Evolutionary conservation across 2,888 invertebrate genomes (phyloP), one percentile per base, ranked within the genome.

Genomic region (Heliconius ismenius): DNA sequence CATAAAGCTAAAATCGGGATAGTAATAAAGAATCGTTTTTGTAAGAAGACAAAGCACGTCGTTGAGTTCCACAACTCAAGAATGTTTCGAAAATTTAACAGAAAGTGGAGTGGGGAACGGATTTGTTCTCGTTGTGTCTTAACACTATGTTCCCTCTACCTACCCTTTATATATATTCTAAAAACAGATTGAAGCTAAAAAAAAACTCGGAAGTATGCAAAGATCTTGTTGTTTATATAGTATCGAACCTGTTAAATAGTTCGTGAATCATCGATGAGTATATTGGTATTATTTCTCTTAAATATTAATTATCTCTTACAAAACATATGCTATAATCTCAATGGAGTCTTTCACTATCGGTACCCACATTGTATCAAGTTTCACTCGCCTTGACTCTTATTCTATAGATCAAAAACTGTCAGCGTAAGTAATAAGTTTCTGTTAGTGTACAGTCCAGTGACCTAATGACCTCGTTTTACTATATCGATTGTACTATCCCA

Each of bases 381-480:
- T 76, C 76, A 76, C 58, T 73, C 36, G 79, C 78, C 78, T 78
- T 79, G 79, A 76, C 76, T 76, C 28, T 63, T 69, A 74, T 77
- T 68, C 68, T 49, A 39, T 73, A 73, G 65, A 79, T 78, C 76
- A 78, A 76, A 76, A 75, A 79, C 67, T 72, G 74, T 74, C 78
- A 79, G 69, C 69, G 73, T 69, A 70, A 76, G 54, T 62, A 73
- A 73, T 78, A 60, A 77, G 63, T 76, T 76, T 76, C 79, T 78
- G 79, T 80, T 74, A 75, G 74, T 80, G 78, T 80, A 77, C 74
- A 81, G 80, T 81, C 80, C 82, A 79, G 78, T 81, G 89, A 89
- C 91, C 91, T 81, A 83, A 78, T 91, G 87, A 76, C 91, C 91
- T 84, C 83, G 82, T 90, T 91, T 82, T 78, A 77, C 78, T 81